Evolutionary conservation across 2,797 vertebrate species (phyloP), one percentile per base, ranked within the genome.

Genomic region (Coranthus polyacanthus): DNA sequence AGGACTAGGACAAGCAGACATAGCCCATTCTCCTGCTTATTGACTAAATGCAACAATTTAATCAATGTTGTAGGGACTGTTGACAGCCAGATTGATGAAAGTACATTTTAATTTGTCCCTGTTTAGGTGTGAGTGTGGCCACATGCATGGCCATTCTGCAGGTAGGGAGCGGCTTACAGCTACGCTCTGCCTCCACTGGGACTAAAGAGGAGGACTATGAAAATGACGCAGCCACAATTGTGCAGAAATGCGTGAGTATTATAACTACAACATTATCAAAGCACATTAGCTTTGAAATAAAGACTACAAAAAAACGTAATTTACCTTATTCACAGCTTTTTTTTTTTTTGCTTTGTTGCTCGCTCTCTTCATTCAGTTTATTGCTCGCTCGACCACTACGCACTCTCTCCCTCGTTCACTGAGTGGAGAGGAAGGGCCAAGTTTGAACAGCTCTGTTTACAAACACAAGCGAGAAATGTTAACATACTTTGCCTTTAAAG

Each of bases 111-210:
- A n/a, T n/a, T n/a, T n/a, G n/a, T n/a, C n/a, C n/a, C n/a, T 20
- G 17, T 66, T 57, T 69, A 99, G 97, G 97, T 82, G 97, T 99
- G 76, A 99, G 97, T 11, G 97, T 99, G 69, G 98, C 98, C 12
- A 98, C 98, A 10, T 99, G 97, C 85, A 98, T 98, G 97, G 97
- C 98, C 76, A 98, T 99, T 84, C 94, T 99, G 6, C 98, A 99
- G 0, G 98, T 99, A 58, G 97, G 97, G 2, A 96, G 95, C 29
- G 95, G 96, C 39, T 93, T 98, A 69, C 98, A 98, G 89, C 96
- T 98, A 65, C 96, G 98, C 59, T 96, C 97, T 0, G 94, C 96
- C 18, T 96, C 97, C 17, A 97, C 97, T 0, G 96, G 97, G 64
- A 96, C 96, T 39, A 99, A 99, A 91, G 98, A 99, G 82, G 98